Percentiles rank a stretch among this genome's conserved stretches.
phyloP scores from a whole-genome alignment of 2,888 invertebrate genomes.

The Torymus texanus region DNA sequence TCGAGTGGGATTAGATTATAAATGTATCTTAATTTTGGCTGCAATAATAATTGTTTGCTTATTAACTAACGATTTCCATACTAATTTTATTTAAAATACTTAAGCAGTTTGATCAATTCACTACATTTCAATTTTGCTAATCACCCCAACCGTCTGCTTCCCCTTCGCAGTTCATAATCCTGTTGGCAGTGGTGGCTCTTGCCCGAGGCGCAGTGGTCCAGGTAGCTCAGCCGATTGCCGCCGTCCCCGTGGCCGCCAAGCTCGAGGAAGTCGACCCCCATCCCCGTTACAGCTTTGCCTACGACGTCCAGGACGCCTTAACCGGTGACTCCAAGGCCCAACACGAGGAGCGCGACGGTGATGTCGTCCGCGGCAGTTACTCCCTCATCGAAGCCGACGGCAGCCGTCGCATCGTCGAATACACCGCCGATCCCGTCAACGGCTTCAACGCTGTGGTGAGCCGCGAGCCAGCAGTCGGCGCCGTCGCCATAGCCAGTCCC shows the following conservation, averaged over 20 bases:
- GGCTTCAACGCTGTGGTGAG: conserved; percentile 70
- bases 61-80: too few species aligned
- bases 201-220: conserved; percentile 74
- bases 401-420: conserved; percentile 65
- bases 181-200: conserved; percentile 72
- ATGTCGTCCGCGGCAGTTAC: conserved; percentile 68
- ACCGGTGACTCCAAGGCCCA: conserved; percentile 61
- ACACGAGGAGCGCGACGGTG: conserved; percentile 63
- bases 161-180: conserved; percentile 67
- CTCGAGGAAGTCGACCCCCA: conserved; percentile 59
- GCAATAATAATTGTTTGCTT: too few species aligned
- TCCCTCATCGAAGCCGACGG: conserved; percentile 67
- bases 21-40: too few species aligned
- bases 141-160: too few species aligned
- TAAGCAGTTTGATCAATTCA: too few species aligned
- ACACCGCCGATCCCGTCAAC: conserved; percentile 60
- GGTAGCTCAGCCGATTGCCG: neutral
- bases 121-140: too few species aligned
- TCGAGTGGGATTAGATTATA: too few species aligned
- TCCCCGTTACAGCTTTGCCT: conserved; percentile 62
- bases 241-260: conserved; percentile 58
- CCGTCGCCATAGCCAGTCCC: neutral
- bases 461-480: conserved; percentile 64
- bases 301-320: conserved; percentile 58
- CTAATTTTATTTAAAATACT: too few species aligned